These are phyloP conservation scores for Gobio gobio DNA, from an alignment of 2,113 vertebrate species.

Conservation along the genomic window DNA sequence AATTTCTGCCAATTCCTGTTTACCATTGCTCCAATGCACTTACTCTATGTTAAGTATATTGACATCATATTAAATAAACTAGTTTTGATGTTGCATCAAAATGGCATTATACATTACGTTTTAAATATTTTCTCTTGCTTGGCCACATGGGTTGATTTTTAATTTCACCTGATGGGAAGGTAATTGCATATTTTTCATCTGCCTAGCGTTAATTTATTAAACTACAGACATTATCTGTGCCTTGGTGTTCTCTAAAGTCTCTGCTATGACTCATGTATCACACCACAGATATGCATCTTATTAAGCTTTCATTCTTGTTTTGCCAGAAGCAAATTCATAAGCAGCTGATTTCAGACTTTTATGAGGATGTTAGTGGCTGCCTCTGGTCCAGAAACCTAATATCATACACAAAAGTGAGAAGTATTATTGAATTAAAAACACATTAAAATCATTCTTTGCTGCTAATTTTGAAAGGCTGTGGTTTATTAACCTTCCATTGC, in stretches of 20 bases:
- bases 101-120: background rate
- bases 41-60: no score
- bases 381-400: background rate
- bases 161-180: slow-evolving; percentile 14
- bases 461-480: slow-evolving; percentile 43
- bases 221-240: background rate
- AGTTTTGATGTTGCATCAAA: background rate
- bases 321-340: slow-evolving; percentile 45
- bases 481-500: slow-evolving; percentile 51
- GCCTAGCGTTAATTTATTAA: slow-evolving; percentile 8
- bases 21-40: no score
- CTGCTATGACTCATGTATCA: slow-evolving; percentile 31
- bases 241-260: background rate
- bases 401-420: slow-evolving; percentile 1
- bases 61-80: no score
- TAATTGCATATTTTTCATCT: slow-evolving; percentile 39
- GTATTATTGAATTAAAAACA: slow-evolving; percentile 54
- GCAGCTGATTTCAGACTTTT: slow-evolving; percentile 27
- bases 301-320: slow-evolving; percentile 34
- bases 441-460: slow-evolving; percentile 51
- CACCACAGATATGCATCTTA: slow-evolving; percentile 43
- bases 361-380: slow-evolving; percentile 14
- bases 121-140: background rate
- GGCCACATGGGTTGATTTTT: background rate
- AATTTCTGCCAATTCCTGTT: background rate